Base-by-base conservation (phyloP, 2,888 invertebrate genomes). In the Pristionchus maxplancki region DNA sequence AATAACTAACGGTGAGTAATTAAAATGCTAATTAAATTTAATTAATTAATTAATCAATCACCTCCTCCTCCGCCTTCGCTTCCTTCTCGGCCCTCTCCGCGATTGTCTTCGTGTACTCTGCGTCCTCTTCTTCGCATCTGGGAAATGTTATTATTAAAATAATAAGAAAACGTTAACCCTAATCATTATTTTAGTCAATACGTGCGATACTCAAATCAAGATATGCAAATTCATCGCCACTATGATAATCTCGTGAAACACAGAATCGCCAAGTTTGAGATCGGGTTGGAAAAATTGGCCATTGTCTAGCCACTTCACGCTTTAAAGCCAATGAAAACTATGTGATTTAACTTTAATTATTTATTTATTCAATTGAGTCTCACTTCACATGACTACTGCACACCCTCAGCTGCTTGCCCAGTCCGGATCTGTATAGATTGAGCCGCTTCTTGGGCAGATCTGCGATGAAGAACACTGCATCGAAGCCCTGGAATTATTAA, bases 391-490 rank as follows among this genome's bases (percentile, higher is more conserved):
- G 89, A 11, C 89, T 90, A 53, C 90, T 89, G 88, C 94, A 94
- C 17, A 94, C 87, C 24, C 90, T 88, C 40, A 94, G 92, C 50
- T 90, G 89, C 62, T 89, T 89, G 71, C 94, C 92, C 64, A 89
- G 74, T 31, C 94, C 94, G n/a, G 93, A 92, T 40, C 93, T 90
- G 71, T 91, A 92, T 74, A 94, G 90, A 44, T 91, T 89, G 48
- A 94, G 88, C 28, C 90, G 89, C 78, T 92, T 92, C 62, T 92
- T 89, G 8, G 93, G 91, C 85, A 94, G 90, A 82, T 94, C 93
- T 48, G 93, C 93, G 28, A 93, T 90, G 89, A 94, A 93, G 89
- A 94, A 94, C 44, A 94, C 89, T 0, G 93, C 93, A 89, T 94
- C 94, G 85, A 92, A 90, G 24, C 92, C 89, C 81, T 62, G 44